Base-by-base conservation (phyloP, 2,888 invertebrate species). In the Eristalis tenax region DNA sequence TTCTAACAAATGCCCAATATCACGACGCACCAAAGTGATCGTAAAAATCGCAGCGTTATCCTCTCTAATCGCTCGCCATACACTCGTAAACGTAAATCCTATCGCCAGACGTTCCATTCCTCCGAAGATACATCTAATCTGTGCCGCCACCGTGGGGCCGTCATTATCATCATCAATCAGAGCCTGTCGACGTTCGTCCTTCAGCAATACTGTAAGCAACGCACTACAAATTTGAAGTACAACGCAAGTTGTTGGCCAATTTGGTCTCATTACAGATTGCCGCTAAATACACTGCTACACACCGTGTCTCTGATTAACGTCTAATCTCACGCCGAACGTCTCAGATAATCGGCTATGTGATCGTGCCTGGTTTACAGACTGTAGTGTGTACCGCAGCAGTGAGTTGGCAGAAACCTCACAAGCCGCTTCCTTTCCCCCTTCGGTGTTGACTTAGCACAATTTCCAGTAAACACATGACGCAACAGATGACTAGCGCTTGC, bases 281-380 rank as follows among this genome's bases (percentile, higher is more conserved):
- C 32, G 32, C 32, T 35, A 11, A 35, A 64, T 73, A 50, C 43
- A 40, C 32, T 50, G 26, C 26, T 50, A 70, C 65, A 59, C 68
- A 10, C 0, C 50, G 43, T 38, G 56, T 66, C 40, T 4, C 18
- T 50, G 74, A 79, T 79, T 75, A 83, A 50, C 74, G 50, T 59
- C 28, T 79, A 79, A 83, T 83, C 79, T 59, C 57, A 32, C 26
- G 43, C 63, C 56, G 64, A 83, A 69, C 59, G 78, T 57, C 76
- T 43, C 59, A 43, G 69, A 83, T 78, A 78, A 65, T 70, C 50
- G 32, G 6, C 40, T 61, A 59, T 71, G 63, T 80, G 61, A 40
- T 57, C 66, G 71, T 63, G 61, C 56, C 26, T 38, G 32, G 35
- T 22, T 64, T 63, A 57, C 10, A 23, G 26, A 4, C 6, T 50